phyloP scores from a whole-genome alignment of 2,113 vertebrate genomes.

The Colossoma macropomum region DNA sequence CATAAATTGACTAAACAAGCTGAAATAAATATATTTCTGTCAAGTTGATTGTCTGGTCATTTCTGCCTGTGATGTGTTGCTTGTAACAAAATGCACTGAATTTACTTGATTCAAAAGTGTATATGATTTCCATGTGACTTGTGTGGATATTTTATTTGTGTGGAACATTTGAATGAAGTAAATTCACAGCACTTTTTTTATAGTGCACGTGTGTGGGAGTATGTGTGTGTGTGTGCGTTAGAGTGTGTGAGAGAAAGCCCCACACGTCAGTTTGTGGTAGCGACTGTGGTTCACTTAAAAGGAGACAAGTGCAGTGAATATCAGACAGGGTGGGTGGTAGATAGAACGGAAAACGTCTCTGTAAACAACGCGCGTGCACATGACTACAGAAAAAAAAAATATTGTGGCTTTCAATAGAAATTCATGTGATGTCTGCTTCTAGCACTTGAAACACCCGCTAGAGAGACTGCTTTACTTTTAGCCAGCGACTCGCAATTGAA shows the following conservation, averaged over 20 bases:
- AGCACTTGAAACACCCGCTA: background rate
- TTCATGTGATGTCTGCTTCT: background rate
- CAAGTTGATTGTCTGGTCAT: too few relatives aligned
- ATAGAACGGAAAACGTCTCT: slow-evolving; percentile 24
- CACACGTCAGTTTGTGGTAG: slow-evolving; percentile 38
- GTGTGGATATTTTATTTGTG: too few relatives aligned
- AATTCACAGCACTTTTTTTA: background rate
- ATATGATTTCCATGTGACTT: too few relatives aligned
- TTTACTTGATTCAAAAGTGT: too few relatives aligned
- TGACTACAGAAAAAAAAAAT: background rate
- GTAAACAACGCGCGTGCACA: slow-evolving; percentile 25
- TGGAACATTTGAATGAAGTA: background rate
- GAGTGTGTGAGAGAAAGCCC: slow-evolving; percentile 19
- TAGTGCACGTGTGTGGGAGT: background rate
- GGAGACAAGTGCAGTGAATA: background rate
- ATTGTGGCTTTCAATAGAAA: background rate
- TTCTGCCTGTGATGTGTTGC: too few relatives aligned
- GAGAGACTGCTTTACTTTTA: background rate
- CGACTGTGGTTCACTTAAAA: slow-evolving; percentile 33
- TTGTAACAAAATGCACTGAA: too few relatives aligned
- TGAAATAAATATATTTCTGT: too few relatives aligned
- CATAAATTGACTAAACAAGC: too few relatives aligned
- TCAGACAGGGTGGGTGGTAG: slow-evolving; percentile 41
- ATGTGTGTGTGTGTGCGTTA: background rate
- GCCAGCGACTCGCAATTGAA: background rate